Evolutionary conservation across 2,797 vertebrate genomes (phyloP).

Genomic region (Dicrostonyx torquatus): DNA sequence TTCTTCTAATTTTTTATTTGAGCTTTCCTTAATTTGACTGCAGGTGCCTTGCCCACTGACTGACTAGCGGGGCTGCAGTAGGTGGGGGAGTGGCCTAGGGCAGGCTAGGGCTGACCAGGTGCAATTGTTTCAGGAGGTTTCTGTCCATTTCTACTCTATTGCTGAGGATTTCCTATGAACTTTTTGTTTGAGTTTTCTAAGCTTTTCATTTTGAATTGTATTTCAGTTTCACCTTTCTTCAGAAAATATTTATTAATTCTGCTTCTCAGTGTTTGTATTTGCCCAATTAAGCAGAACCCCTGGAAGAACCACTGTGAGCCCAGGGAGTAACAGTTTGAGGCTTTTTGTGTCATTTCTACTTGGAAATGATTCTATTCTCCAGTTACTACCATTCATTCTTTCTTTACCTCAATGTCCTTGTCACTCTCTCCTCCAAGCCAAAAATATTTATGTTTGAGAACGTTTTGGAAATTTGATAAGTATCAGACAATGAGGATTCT

Average conservation of each 20-base stretch:
- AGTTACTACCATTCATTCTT: not conserved
- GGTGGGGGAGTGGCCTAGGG: no score
- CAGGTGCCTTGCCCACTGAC: no score
- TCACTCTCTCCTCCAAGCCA: not conserved
- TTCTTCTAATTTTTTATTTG: no score
- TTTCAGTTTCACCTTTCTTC: not conserved
- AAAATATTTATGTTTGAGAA: not conserved
- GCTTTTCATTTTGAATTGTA: not conserved
- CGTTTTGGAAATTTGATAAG: not conserved
- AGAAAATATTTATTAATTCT: not conserved
- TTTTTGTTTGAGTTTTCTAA: not conserved
- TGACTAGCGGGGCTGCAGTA: no score
- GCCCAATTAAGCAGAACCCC: not conserved
- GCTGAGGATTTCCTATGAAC: not conserved
- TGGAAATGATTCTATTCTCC: not conserved
- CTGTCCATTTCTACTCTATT: not conserved
- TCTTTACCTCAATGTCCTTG: not conserved
- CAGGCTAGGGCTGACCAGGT: no score
- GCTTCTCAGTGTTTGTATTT: not conserved
- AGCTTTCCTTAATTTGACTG: no score
- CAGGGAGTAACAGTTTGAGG: not conserved
- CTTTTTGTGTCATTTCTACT: not conserved
- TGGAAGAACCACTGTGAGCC: not conserved
- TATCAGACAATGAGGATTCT: not conserved
- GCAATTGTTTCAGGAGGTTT: no score